phyloP scores from a whole-genome alignment of 2,797 vertebrate species.

The Anguilla anguilla region DNA sequence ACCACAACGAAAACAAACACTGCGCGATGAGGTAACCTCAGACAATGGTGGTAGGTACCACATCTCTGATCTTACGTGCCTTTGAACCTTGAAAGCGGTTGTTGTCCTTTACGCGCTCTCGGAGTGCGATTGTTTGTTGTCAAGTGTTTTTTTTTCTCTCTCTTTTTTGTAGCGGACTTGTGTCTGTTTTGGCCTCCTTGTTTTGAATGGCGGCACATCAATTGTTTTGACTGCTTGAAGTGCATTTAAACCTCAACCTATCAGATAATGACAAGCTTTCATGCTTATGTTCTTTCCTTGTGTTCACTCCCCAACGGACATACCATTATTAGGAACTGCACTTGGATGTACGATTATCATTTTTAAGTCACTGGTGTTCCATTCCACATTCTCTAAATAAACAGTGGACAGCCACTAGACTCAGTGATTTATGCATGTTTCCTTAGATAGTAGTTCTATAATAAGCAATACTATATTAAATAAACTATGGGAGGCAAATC shows the following conservation, averaged over 20 bases:
- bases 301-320: constrained; percentile 45
- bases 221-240: constrained; percentile 70
- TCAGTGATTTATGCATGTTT: constrained; percentile 48
- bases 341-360: constrained; percentile 47
- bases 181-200: constrained; percentile 60
- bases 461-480: constrained; percentile 75
- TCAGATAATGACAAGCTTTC: constrained; percentile 56
- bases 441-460: constrained; percentile 51
- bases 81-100: constrained; percentile 57
- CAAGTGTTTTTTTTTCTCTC: constrained; percentile 46
- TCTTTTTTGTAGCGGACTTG: constrained; percentile 42
- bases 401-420: constrained; percentile 44
- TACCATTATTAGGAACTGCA: constrained; percentile 41
- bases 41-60: constrained; percentile 61
- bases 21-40: constrained; percentile 63
- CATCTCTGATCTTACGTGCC: constrained; percentile 52
- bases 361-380: constrained; percentile 51
- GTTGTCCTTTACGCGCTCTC: constrained; percentile 46
- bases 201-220: constrained; percentile 67
- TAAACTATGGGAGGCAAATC: constrained; percentile 88
- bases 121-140: constrained; percentile 57
- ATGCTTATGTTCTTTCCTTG: constrained; percentile 56
- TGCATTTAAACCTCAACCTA: constrained; percentile 56
- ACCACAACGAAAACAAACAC: constrained; percentile 62
- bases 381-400: constrained; percentile 49